A percentile compares a stretch with the other conserved stretches of the same genome.
These are phyloP conservation scores for Gryllus bimaculatus DNA, from an alignment of 1,140 invertebrate genomes.

Conservation along the genomic window DNA sequence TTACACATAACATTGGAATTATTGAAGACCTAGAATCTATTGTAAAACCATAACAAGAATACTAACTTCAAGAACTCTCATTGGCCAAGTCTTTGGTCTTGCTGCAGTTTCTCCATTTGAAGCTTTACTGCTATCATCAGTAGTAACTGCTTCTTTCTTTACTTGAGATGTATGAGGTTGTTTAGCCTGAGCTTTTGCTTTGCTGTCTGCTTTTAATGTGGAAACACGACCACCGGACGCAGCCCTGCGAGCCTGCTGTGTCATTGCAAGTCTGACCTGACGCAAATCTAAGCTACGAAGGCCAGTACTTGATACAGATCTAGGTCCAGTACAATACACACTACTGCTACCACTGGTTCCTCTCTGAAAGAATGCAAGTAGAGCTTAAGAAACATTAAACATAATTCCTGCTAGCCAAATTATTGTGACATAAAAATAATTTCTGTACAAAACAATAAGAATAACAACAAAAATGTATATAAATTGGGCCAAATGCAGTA, in stretches of 20 bases:
- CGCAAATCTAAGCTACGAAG: constrained; percentile 41
- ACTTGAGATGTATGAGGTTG: constrained; percentile 34
- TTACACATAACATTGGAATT: background rate
- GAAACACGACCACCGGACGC: constrained; percentile 19
- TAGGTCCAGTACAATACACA: background rate
- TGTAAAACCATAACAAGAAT: background rate
- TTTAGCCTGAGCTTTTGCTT: constrained; percentile 25
- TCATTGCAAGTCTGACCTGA: constrained; percentile 47
- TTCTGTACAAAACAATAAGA: too few species aligned
- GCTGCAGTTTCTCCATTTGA: constrained; percentile 24
- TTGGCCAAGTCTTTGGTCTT: constrained; percentile 39
- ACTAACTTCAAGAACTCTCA: constrained; percentile 22
- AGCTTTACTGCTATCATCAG: background rate
- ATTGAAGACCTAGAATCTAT: too few species aligned
- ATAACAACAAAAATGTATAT: too few species aligned
- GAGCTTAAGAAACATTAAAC: too few species aligned
- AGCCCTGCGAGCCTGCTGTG: constrained; percentile 36
- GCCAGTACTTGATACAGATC: constrained; percentile 14
- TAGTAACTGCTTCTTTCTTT: constrained; percentile 12
- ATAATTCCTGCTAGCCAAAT: too few species aligned
- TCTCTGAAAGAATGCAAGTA: background rate
- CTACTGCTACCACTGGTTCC: background rate
- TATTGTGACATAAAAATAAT: too few species aligned
- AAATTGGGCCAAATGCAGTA: too few species aligned
- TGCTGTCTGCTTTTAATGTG: constrained; percentile 13